Evolutionary conservation across 2,888 invertebrate species (phyloP), one percentile per base, ranked within the genome.

Genomic region (Caenorhabditis sp.): DNA sequence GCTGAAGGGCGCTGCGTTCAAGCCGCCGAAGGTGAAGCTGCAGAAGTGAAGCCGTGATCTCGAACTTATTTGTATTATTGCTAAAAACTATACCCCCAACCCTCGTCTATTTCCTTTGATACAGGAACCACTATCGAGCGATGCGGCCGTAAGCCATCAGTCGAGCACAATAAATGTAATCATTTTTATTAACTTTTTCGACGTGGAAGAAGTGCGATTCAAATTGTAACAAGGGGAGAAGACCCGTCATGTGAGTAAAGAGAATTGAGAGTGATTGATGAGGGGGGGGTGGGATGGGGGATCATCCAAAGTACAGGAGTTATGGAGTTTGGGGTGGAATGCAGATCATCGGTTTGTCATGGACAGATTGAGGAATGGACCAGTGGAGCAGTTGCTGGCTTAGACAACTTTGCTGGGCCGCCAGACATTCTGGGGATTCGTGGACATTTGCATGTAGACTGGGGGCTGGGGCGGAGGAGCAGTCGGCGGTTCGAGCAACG

Each of bases 1-100:
- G 8, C 70, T 89, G 77, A 82, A 81, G 18, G 91, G 91, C 24
- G 87, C 89, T 26, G 87, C 89, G 28, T 91, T 91, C 86, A 88
- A 87, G 56, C 91, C 91, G 18, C 90, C 90, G 8, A 87, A 88
- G 55, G 53, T 84, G 28, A 90, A 88, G 67, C 83, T 88, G 15
- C 78, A 78, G 35, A 82, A 79, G 56, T 82, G 35, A 71, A 24
- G 5, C 22, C 6, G 18, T 47, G 55, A 56, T 53, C 53, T 35
- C 44, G 53, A 6, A 53, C 40, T 53, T 40, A 44, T 62, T 22
- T 53, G 47, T 55, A 67, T 56, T 44, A 56, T 37, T 32, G n/a
- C n/a, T n/a, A n/a, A n/a, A n/a, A n/a, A n/a, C n/a, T n/a, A n/a
- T n/a, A n/a, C n/a, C n/a, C n/a, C 6, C 11, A 56, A 53, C 18